Base-by-base conservation (phyloP, 2,797 vertebrate genomes). In the Bufotes viridis region DNA sequence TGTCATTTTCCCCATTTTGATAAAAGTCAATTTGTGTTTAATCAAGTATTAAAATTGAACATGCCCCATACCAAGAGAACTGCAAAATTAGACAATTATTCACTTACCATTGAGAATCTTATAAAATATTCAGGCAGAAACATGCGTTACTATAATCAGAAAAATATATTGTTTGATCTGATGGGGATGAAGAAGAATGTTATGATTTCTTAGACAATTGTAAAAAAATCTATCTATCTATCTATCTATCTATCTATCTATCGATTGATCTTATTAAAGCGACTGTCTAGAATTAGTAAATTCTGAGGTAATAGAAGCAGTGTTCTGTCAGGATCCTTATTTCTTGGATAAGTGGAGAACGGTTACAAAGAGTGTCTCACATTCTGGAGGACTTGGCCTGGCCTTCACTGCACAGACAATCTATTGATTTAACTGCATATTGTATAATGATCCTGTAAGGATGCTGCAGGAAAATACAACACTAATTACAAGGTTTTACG, bases 1-100 rank as follows among this genome's bases (percentile, higher is more conserved):
- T 90, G 93, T 94, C 92, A 92, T 89, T 92, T 91, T 92, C 86
- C 49, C 90, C 82, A 82, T 90, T 94, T 90, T 82, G 55, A 78
- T 57, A 85, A 84, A 79, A 91, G 87, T 90, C 91, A 67, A 91
- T 92, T 61, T 26, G 91, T 92, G 90, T 91, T 72, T 79, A 90
- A 93, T 91, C 91, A 91, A 93, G 90, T 14, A 69, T 90, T 92
- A 82, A 90, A 93, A 90, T 87, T 83, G 82, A 17, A 90, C 15
- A 29, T 90, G 81, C 90, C 29, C 42, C n/a, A 67, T 34, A 60
- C 55, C n/a, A 76, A 78, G 72, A 75, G 49, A 61, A 7, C 12
- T 75, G 57, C 49, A 82, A 82, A 78, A 53, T 63, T 53, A 55
- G 34, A 65, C 57, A 85, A 63, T 18, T 78, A 65, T 65, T 63